Evolutionary conservation across 1,140 invertebrate species (phyloP).

Genomic region (Cydia amplana): DNA sequence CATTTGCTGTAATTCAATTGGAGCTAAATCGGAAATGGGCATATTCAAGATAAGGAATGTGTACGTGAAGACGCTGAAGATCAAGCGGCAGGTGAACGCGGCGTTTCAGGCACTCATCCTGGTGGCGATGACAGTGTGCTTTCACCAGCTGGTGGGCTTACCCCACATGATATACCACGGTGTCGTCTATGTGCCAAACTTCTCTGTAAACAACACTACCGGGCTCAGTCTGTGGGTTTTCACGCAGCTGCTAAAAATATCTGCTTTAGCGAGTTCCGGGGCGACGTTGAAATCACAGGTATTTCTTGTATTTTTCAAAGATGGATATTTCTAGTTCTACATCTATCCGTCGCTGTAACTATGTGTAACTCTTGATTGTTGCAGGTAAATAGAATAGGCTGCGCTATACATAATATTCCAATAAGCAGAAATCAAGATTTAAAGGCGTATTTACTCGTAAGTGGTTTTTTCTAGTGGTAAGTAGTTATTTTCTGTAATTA

Average conservation of each 20-base stretch:
- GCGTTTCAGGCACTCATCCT: constrained; percentile 1
- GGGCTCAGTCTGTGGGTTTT: not conserved
- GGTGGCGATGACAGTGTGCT: not conserved
- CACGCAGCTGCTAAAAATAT: not conserved
- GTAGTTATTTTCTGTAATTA: not conserved
- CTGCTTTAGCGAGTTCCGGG: not conserved
- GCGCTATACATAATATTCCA: not conserved
- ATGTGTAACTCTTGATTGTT: not conserved
- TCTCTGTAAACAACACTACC: not conserved
- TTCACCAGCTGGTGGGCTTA: not conserved
- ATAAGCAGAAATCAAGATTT: not conserved
- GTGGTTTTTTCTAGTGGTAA: not conserved
- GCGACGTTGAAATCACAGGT: not conserved
- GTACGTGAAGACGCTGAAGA: not conserved
- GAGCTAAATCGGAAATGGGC: not conserved
- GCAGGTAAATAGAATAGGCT: not conserved
- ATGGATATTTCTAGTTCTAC: no score
- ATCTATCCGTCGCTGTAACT: not conserved
- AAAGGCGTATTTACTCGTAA: not conserved
- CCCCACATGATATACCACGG: not conserved
- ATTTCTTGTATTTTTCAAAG: not conserved
- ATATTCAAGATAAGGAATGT: not conserved
- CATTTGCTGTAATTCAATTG: not conserved
- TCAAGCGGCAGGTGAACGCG: not conserved
- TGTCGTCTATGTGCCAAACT: not conserved